Evolutionary conservation across 2,113 vertebrate species (phyloP).

Genomic region (Mastomys natalensis): DNA sequence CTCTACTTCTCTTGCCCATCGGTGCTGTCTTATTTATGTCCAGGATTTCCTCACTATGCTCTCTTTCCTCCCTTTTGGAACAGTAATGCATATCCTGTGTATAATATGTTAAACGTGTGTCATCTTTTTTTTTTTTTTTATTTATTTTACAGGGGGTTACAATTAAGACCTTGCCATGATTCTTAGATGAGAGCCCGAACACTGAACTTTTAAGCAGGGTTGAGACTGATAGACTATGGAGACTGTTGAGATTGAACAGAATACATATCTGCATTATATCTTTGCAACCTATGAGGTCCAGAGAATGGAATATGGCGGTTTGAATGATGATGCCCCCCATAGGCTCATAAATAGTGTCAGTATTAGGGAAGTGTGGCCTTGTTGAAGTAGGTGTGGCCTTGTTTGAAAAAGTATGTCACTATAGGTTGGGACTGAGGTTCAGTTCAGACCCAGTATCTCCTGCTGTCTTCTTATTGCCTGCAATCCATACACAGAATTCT

Average conservation of each 20-base stretch:
- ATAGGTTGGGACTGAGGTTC: background rate
- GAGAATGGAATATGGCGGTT: background rate
- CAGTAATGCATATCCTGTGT: background rate
- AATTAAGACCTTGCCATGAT: background rate
- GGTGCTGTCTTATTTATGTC: background rate
- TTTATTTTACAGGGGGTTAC: background rate
- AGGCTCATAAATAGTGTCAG: background rate
- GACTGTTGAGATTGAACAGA: background rate
- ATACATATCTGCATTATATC: background rate
- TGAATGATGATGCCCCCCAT: background rate
- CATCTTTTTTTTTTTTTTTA: background rate
- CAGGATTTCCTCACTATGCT: background rate
- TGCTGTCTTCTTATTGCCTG: background rate
- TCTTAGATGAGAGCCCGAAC: background rate
- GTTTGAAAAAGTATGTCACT: background rate
- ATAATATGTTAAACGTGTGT: too few species aligned
- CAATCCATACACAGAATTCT: background rate
- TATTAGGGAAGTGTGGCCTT: background rate
- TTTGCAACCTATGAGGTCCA: background rate
- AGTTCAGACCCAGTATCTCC: too few species aligned
- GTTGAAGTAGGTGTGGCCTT: background rate
- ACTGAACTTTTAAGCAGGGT: background rate
- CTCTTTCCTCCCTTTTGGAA: background rate
- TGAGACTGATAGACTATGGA: background rate
- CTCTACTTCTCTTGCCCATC: background rate